Conservation (phyloP, 2,113 vertebrate species). For the Mesoclemmys tuberculata region DNA sequence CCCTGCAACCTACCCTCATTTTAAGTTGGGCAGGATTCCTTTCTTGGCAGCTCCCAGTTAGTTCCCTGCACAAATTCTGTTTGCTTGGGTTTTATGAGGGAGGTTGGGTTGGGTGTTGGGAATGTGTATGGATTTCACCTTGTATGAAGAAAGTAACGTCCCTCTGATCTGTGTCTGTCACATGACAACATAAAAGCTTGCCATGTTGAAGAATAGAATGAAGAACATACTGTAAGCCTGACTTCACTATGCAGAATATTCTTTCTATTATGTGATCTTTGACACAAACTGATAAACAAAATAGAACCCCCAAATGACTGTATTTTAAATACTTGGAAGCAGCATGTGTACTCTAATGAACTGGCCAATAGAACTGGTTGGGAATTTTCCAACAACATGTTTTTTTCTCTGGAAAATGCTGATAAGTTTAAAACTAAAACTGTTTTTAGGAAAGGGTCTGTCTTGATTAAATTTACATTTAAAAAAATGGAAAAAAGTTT, state of each 20-base stretch:
- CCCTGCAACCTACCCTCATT: background rate
- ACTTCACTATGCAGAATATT: constrained; percentile 56
- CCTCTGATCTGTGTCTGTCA: constrained; percentile 23
- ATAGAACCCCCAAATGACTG: constrained; percentile 8
- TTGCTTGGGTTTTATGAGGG: background rate
- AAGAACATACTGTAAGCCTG: constrained; percentile 60
- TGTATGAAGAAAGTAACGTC: constrained; percentile 25
- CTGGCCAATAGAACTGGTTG: background rate
- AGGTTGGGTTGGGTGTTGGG: background rate
- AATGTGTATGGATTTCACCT: constrained; percentile 41
- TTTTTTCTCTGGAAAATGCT: background rate
- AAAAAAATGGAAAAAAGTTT: background rate
- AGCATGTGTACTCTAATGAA: background rate
- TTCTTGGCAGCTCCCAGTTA: background rate
- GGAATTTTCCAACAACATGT: background rate
- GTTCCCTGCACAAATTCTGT: background rate
- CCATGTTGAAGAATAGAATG: constrained; percentile 42
- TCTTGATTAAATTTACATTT: background rate
- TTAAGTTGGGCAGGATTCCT: background rate
- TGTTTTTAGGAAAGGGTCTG: background rate
- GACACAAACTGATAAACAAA: constrained; percentile 55
- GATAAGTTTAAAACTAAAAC: background rate
- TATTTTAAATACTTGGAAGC: constrained; percentile 27
- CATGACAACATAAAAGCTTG: constrained; percentile 53
- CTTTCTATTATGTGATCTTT: constrained; percentile 50